These are phyloP conservation scores for Molossus alvarezi DNA, from an alignment of 2,797 vertebrate species.

Conservation along the genomic window DNA sequence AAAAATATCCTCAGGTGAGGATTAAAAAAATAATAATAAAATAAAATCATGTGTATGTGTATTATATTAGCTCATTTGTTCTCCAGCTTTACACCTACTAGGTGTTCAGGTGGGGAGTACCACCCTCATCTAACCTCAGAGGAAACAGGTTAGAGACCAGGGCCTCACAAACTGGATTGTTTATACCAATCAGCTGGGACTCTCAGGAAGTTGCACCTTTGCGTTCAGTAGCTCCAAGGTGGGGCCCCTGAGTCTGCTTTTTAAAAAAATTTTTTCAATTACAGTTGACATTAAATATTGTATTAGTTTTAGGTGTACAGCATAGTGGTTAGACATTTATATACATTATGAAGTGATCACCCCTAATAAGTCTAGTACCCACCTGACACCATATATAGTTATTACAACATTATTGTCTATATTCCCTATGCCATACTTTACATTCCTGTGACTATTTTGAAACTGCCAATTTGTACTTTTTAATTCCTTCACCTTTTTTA, in stretches of 20 bases:
- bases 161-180: constrained; percentile 21
- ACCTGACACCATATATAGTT: neutral
- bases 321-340: neutral
- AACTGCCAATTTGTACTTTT: neutral
- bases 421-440: neutral
- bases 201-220: neutral
- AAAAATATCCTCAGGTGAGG: no score
- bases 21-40: no score
- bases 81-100: neutral
- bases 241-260: neutral
- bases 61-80: neutral
- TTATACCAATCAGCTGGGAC: neutral
- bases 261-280: neutral
- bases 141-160: neutral
- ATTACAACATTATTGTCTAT: neutral
- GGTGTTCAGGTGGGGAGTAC: neutral
- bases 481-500: neutral
- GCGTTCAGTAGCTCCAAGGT: neutral
- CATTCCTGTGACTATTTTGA: neutral
- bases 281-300: neutral
- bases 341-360: neutral
- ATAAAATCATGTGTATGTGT: neutral
- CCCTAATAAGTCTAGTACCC: neutral
- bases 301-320: neutral
- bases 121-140: neutral